phyloP scores from a whole-genome alignment of 2,888 invertebrate genomes.

The Cheilosia impressa region DNA sequence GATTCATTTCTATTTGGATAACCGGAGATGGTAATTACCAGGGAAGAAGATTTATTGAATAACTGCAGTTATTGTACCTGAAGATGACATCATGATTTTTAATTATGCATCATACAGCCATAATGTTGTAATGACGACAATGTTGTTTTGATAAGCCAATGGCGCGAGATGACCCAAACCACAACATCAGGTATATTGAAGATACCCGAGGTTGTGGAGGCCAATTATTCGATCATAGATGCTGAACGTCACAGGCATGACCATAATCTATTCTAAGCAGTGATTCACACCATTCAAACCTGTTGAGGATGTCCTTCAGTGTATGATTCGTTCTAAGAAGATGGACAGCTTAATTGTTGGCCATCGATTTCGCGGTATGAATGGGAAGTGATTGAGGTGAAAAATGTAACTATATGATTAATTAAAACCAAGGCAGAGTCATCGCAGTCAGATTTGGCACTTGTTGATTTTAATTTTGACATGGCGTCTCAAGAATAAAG shows the following conservation, averaged over 20 bases:
- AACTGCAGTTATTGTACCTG: constrained; percentile 38
- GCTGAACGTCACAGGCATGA: constrained; percentile 36
- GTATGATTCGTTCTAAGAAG: constrained; percentile 30
- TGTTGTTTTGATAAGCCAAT: constrained; percentile 20
- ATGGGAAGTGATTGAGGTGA: constrained; percentile 18
- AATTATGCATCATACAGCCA: constrained; percentile 12
- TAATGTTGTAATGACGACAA: constrained; percentile 5
- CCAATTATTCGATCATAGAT: constrained; percentile 23
- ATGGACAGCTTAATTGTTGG: constrained; percentile 64
- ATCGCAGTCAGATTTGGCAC: constrained; percentile 25
- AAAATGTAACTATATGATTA: constrained; percentile 47
- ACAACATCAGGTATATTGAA: not conserved
- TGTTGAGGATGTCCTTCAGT: constrained; percentile 56
- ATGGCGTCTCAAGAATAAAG: constrained; percentile 17
- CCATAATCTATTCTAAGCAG: constrained; percentile 55
- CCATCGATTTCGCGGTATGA: constrained; percentile 30
- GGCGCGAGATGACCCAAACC: constrained; percentile 2
- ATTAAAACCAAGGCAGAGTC: constrained; percentile 36
- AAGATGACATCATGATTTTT: constrained; percentile 57
- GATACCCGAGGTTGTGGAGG: constrained; percentile 20
- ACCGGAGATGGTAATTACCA: constrained; percentile 47
- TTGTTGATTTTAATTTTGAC: constrained; percentile 34
- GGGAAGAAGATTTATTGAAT: constrained; percentile 38
- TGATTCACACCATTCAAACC: constrained; percentile 52
- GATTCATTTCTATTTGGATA: constrained; percentile 56